phyloP scores from a whole-genome alignment of 2,888 invertebrate species.

The Hartigia nigra region DNA sequence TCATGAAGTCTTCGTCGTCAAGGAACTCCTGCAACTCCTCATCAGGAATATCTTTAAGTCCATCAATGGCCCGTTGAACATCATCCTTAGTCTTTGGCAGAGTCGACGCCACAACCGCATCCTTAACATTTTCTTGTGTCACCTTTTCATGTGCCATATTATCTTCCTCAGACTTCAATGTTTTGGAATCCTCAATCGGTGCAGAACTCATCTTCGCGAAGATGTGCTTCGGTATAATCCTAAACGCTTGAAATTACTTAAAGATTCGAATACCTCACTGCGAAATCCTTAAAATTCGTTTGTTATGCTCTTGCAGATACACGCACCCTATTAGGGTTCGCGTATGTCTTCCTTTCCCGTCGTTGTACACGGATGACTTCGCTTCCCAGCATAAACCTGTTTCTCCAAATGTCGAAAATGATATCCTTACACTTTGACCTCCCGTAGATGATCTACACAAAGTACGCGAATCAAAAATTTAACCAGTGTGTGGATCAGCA shows the following conservation, averaged over 20 bases:
- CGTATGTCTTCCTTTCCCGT: background rate
- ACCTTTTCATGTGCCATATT: background rate
- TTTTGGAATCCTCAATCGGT: background rate
- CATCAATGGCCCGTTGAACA: constrained; percentile 54
- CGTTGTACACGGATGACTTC: background rate
- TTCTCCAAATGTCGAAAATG: background rate
- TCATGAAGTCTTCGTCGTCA: constrained; percentile 58
- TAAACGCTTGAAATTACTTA: background rate
- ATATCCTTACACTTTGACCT: background rate
- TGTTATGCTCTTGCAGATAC: background rate
- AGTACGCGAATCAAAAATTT: background rate
- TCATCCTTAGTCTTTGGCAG: constrained; percentile 38
- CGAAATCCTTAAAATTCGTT: background rate
- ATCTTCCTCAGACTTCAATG: background rate
- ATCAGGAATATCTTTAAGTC: constrained; percentile 55
- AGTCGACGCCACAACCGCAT: background rate
- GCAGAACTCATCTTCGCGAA: background rate
- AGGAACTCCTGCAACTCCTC: constrained; percentile 57
- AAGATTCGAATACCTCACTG: background rate
- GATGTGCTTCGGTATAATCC: background rate
- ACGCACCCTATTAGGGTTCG: background rate
- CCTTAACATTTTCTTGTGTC: background rate
- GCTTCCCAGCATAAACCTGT: background rate
- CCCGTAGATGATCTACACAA: background rate
- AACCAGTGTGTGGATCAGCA: background rate